A percentile compares a stretch with the other conserved stretches of the same genome.
Evolutionary conservation across 2,888 invertebrate species (phyloP).

Genomic region (Noctua comes): DNA sequence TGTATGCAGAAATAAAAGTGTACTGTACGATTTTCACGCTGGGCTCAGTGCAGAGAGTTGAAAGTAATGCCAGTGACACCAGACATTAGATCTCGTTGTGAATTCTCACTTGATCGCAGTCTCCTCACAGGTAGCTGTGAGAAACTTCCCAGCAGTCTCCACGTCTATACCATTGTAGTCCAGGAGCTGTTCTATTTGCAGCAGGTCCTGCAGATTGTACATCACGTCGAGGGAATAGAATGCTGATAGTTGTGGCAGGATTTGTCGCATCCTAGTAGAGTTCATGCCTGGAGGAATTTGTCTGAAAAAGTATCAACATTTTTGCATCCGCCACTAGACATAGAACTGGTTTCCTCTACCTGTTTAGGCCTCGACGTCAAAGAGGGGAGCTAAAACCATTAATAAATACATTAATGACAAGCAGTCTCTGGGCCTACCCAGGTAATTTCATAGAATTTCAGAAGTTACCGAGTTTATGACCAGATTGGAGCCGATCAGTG

Average conservation of each 20-base stretch:
- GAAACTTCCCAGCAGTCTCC: conserved; percentile 66
- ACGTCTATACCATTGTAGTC: conserved; percentile 74
- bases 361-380: background rate
- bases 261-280: conserved; percentile 61
- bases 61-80: background rate
- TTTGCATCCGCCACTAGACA: background rate
- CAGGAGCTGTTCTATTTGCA: conserved; percentile 72
- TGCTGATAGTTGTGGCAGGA: conserved; percentile 76
- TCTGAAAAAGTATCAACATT: conserved; percentile 58
- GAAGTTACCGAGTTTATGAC: background rate
- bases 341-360: background rate
- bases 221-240: conserved; percentile 75
- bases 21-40: background rate
- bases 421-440: background rate
- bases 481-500: background rate
- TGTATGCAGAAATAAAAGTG: too few species aligned
- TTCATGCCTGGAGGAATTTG: conserved; percentile 73
- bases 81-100: background rate
- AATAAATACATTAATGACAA: background rate
- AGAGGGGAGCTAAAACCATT: background rate
- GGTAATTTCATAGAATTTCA: background rate
- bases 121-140: conserved; percentile 78
- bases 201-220: conserved; percentile 69
- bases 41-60: background rate
- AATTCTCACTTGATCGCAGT: conserved; percentile 74